Base-by-base conservation (phyloP, 2,113 vertebrate species). In the Limnothrissa miodon region DNA sequence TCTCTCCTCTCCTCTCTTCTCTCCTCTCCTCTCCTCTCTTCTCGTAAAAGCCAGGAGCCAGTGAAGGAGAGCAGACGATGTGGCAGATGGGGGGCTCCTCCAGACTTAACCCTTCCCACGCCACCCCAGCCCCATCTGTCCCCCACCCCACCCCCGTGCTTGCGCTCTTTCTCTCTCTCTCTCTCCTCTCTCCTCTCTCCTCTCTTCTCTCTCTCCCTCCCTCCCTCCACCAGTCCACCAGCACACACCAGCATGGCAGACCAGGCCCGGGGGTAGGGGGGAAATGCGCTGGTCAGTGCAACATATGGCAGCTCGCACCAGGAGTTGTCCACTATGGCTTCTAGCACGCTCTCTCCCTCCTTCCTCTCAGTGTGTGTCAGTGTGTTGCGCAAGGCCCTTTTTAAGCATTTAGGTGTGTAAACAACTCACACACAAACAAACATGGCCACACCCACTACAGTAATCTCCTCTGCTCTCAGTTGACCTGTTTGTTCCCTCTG, bases 31-130 rank as follows among this genome's bases (percentile, higher is more conserved):
- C 59, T 33, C n/a, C 23, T 21, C 56, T 42, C 39, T 42, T 39
- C 39, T 29, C 45, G 80, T 39, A 42, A 62, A 80, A 80, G 84
- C 84, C 86, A 88, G 85, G 87, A 91, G 87, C 82, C 84, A 87
- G 86, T 85, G 88, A 88, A 92, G 86, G 80, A 90, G 87, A 89
- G 91, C 92, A 93, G 92, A 93, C 87, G 83, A 93, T 89, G 86
- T 85, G 90, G 89, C 93, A 94, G 93, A 93, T 93, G 93, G 93
- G 83, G 87, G 66, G 89, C 85, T 88, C 86, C 92, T 91, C 87
- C 66, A 88, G 90, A 92, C 88, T 93, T 93, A 93, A 93, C 93
- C 91, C 92, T 93, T 94, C 90, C 92, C 90, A 93, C 88, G 89
- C 90, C 92, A 92, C 86, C 86, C 89, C 83, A 84, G 89, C 87